Evolutionary conservation across 1,140 invertebrate species (phyloP).

Genomic region (Melipona quadrifasciata): DNA sequence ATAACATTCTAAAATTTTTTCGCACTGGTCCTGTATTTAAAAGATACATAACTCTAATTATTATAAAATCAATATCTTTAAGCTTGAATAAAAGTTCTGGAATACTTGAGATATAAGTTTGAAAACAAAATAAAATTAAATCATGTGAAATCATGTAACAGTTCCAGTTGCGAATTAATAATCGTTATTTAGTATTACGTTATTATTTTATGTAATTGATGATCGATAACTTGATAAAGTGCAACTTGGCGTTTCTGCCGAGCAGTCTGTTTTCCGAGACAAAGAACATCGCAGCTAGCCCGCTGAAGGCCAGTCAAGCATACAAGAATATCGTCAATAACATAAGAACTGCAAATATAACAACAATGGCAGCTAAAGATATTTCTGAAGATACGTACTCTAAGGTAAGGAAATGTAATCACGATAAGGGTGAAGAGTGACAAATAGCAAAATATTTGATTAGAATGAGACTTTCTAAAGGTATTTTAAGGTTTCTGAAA

Average conservation of each 20-base stretch:
- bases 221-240: conserved; percentile 48
- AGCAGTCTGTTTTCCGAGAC: conserved; percentile 87
- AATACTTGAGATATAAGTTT: not conserved
- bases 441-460: too few relatives aligned
- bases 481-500: too few relatives aligned
- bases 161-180: conserved; percentile 21
- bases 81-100: not conserved
- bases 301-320: conserved; percentile 89
- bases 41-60: not conserved
- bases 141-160: not conserved
- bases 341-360: conserved; percentile 84
- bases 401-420: conserved; percentile 72
- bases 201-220: conserved; percentile 29
- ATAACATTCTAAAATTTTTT: not conserved
- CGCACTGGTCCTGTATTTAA: conserved; percentile 22
- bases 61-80: too few relatives aligned
- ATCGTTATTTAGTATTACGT: conserved; percentile 18
- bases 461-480: too few relatives aligned
- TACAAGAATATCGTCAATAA: conserved; percentile 90
- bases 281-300: conserved; percentile 85
- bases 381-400: conserved; percentile 84
- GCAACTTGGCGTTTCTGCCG: conserved; percentile 53
- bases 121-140: not conserved
- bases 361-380: conserved; percentile 85
- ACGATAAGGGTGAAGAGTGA: too few relatives aligned